Conservation (phyloP, 2,113 vertebrate genomes). For the Scytalopus superciliaris region DNA sequence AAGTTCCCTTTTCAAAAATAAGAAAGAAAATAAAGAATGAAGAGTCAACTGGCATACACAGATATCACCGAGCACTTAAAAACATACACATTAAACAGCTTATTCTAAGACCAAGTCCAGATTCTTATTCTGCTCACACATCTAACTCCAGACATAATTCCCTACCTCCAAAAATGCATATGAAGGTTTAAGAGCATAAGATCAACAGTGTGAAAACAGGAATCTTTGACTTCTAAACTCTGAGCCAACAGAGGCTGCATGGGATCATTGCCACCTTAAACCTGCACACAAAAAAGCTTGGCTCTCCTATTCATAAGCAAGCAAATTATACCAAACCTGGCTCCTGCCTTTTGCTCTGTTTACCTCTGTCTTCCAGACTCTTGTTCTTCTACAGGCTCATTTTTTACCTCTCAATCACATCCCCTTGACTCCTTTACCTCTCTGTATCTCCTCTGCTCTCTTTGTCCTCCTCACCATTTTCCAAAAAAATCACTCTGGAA, state of each 20-base stretch:
- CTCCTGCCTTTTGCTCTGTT: background rate
- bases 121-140: background rate
- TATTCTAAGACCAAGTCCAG: background rate
- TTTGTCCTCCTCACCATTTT: background rate
- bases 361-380: background rate
- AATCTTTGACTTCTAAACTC: background rate
- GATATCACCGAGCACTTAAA: background rate
- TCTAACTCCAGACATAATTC: background rate
- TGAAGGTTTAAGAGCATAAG: background rate
- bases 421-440: background rate
- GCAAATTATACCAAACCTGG: background rate
- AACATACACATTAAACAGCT: background rate
- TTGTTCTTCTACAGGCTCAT: background rate
- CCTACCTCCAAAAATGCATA: background rate
- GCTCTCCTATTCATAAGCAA: background rate
- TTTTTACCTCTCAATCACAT: background rate
- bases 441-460: background rate
- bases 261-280: background rate
- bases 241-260: background rate
- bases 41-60: background rate
- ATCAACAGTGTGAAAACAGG: background rate
- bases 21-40: fast-evolving
- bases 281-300: background rate
- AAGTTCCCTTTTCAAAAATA: background rate
- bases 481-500: background rate